A percentile compares a stretch with the other conserved stretches of the same genome.
phyloP scores from a whole-genome alignment of 2,797 vertebrate genomes.

The Hoplostethus mediterraneus region DNA sequence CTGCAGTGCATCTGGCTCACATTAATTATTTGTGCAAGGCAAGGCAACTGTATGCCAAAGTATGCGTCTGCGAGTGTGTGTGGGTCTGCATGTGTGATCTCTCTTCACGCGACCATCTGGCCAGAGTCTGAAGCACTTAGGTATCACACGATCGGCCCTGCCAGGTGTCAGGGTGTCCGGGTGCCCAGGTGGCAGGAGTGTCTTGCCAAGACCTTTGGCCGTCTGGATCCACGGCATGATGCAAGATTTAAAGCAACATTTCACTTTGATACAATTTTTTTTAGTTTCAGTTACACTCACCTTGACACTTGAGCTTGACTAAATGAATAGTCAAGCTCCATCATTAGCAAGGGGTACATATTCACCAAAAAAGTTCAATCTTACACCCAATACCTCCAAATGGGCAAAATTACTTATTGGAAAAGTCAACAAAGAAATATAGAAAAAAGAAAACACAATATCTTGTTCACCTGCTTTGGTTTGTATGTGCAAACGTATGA shows the following conservation, averaged over 20 bases:
- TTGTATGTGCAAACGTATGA: too few relatives aligned
- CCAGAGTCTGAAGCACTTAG: conserved; percentile 73
- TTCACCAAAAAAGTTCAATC: neutral
- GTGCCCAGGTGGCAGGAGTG: conserved; percentile 56
- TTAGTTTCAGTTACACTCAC: conserved; percentile 31
- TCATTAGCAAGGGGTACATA: neutral
- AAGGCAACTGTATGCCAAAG: conserved; percentile 66
- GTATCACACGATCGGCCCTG: conserved; percentile 69
- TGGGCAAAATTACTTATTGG: neutral
- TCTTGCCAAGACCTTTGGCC: conserved; percentile 49
- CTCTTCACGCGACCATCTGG: conserved; percentile 76
- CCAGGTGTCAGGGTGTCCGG: conserved; percentile 67
- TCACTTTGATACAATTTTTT: conserved; percentile 36
- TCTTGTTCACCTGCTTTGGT: too few relatives aligned
- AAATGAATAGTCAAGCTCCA: conserved; percentile 36
- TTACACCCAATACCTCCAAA: neutral
- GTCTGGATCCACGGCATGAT: conserved; percentile 33
- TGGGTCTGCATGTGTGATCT: conserved; percentile 53
- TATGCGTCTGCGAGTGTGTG: conserved; percentile 34
- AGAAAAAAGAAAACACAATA: too few relatives aligned
- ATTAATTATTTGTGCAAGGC: conserved; percentile 79
- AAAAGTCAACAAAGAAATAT: too few relatives aligned
- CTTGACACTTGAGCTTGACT: conserved; percentile 21
- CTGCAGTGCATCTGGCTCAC: conserved; percentile 72
- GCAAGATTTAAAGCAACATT: conserved; percentile 42